Evolutionary conservation across 1,140 invertebrate genomes (phyloP).

Genomic region (Eumeta japonica): DNA sequence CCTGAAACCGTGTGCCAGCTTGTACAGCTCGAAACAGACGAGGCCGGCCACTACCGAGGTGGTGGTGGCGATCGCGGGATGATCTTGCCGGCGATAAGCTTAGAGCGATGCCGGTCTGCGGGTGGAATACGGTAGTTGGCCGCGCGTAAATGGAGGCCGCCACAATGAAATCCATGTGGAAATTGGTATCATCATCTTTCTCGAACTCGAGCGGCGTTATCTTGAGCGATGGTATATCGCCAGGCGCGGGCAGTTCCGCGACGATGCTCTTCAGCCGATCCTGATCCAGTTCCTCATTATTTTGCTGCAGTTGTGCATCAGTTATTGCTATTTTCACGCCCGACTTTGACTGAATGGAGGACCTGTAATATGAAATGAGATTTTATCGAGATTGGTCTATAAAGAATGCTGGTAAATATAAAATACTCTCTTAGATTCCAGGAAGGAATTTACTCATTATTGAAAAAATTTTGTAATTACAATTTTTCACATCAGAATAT

Average conservation of each 20-base stretch:
- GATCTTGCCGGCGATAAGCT: slow-evolving; percentile 97
- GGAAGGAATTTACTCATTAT: no score
- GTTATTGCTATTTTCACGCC: slow-evolving; percentile 97
- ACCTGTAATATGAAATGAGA: slow-evolving; percentile 56
- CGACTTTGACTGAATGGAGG: slow-evolving; percentile 83
- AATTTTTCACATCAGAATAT: not conserved
- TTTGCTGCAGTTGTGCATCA: slow-evolving; percentile 85
- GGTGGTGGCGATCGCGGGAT: slow-evolving; percentile 98
- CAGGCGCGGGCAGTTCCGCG: slow-evolving; percentile 64
- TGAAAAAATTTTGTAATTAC: no score
- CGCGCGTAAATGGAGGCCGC: slow-evolving; percentile 92
- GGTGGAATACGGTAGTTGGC: slow-evolving; percentile 93
- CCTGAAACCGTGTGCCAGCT: slow-evolving; percentile 72
- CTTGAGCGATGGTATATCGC: slow-evolving; percentile 61
- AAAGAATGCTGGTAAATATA: not conserved
- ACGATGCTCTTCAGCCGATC: slow-evolving; percentile 72
- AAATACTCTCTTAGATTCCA: slow-evolving; percentile 1
- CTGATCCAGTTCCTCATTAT: slow-evolving; percentile 72
- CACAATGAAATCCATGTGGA: slow-evolving; percentile 99
- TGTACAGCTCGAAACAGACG: slow-evolving; percentile 92
- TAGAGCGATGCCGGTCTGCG: slow-evolving; percentile 95
- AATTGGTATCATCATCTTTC: slow-evolving; percentile 97
- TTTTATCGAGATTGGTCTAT: not conserved
- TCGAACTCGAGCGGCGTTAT: slow-evolving; percentile 94
- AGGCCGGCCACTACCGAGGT: slow-evolving; percentile 95